Percentiles rank a stretch among this genome's conserved stretches.
These are phyloP conservation scores for Oryzias sinensis DNA, from an alignment of 2,797 vertebrate species.

Conservation along the genomic window DNA sequence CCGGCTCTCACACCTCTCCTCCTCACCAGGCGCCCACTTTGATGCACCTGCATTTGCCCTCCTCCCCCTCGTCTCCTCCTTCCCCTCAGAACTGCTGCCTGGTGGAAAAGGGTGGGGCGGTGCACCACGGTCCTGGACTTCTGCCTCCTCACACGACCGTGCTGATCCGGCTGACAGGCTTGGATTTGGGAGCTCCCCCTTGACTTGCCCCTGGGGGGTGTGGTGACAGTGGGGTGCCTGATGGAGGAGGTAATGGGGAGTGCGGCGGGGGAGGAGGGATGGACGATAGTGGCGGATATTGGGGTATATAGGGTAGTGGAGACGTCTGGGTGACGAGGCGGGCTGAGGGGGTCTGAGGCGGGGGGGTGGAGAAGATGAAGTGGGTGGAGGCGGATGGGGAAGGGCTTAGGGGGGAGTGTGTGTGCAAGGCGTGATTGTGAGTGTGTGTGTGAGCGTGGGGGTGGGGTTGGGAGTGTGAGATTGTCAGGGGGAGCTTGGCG, in stretches of 20 bases:
- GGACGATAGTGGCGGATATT: conserved; percentile 72
- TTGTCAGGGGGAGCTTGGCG: conserved; percentile 72
- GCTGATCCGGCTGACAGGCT: conserved; percentile 90
- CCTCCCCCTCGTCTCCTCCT: conserved; percentile 38
- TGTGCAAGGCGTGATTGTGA: conserved; percentile 65
- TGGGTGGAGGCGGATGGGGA: conserved; percentile 71
- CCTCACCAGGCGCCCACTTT: conserved; percentile 49
- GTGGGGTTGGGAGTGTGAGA: conserved; percentile 81
- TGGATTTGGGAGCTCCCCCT: conserved; percentile 81
- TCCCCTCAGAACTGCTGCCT: conserved; percentile 45
- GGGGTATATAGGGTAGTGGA: conserved; percentile 72
- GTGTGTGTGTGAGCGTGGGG: conserved; percentile 69
- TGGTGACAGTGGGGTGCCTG: conserved; percentile 74
- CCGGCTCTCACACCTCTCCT: conserved; percentile 55
- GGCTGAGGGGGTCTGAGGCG: conserved; percentile 71
- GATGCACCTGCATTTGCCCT: conserved; percentile 50
- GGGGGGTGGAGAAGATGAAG: conserved; percentile 77
- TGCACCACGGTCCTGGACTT: conserved; percentile 23
- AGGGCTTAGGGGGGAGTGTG: conserved; percentile 72
- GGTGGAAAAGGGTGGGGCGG: conserved; percentile 30
- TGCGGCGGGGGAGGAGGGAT: conserved; percentile 68
- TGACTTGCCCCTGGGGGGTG: conserved; percentile 68
- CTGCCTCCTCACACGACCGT: conserved; percentile 84
- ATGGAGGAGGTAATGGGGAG: conserved; percentile 74
- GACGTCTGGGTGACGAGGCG: conserved; percentile 76